phyloP scores from a whole-genome alignment of 1,140 invertebrate species.

The Heliothis virescens region DNA sequence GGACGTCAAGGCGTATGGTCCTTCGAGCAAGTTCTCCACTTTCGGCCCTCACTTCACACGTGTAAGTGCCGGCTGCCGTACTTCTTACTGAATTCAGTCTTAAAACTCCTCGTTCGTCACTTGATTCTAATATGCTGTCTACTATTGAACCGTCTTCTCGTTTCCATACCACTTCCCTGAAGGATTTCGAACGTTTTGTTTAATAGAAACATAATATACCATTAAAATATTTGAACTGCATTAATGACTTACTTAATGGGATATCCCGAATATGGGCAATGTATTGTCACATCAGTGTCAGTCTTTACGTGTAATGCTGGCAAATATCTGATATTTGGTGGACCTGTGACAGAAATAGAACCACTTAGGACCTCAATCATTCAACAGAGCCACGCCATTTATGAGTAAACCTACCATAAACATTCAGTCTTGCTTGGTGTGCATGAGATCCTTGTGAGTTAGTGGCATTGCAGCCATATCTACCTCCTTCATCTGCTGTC shows the following conservation, averaged over 20 bases:
- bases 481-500: conserved; percentile 78
- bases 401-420: conserved; percentile 68
- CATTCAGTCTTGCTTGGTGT: conserved; percentile 79
- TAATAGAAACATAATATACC: too few relatives aligned
- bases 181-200: conserved; percentile 48
- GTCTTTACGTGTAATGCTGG: conserved; percentile 93
- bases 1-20: conserved; percentile 80
- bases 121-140: conserved; percentile 66
- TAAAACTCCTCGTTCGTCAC: conserved; percentile 74
- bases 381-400: neutral
- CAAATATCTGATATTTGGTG: conserved; percentile 92
- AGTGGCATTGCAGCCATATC: conserved; percentile 81
- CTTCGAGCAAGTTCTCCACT: conserved; percentile 79
- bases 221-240: neutral
- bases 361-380: too few relatives aligned
- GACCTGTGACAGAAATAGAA: conserved; percentile 86
- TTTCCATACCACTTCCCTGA: conserved; percentile 80
- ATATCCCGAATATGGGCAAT: conserved; percentile 95
- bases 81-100: conserved; percentile 72
- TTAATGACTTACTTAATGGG: conserved; percentile 88
- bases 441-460: conserved; percentile 78
- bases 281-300: conserved; percentile 90
- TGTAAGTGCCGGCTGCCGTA: conserved; percentile 73
- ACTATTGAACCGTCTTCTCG: conserved; percentile 76
- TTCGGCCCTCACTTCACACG: conserved; percentile 80